These are phyloP conservation scores for Embiotoca jacksoni DNA, from an alignment of 2,113 vertebrate genomes.

Conservation along the genomic window DNA sequence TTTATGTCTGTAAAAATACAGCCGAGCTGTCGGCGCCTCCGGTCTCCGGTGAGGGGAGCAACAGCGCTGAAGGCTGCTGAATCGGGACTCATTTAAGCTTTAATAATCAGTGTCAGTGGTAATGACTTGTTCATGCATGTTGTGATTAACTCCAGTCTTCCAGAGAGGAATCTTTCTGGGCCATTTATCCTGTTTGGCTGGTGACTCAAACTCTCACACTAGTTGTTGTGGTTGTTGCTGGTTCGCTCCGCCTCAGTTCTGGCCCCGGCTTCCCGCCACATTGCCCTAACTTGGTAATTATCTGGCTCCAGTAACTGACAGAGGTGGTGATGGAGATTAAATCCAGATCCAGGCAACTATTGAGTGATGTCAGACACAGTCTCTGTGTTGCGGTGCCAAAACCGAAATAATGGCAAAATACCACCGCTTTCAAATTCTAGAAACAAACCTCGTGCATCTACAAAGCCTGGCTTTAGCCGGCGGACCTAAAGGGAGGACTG, in stretches of 20 bases:
- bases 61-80: too few species aligned
- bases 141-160: too few species aligned
- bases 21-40: too few species aligned
- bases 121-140: too few species aligned
- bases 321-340: background rate
- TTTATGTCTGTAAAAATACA: too few species aligned
- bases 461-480: background rate
- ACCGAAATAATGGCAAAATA: constrained; percentile 34
- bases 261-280: background rate
- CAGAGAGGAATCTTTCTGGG: too few species aligned
- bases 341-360: constrained; percentile 12
- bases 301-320: background rate
- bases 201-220: too few species aligned
- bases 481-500: background rate
- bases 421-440: constrained; percentile 14
- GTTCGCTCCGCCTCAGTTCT: background rate
- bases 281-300: background rate
- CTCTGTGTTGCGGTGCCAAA: constrained; percentile 13
- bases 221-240: background rate
- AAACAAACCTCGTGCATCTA: constrained; percentile 12
- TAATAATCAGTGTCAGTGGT: too few species aligned
- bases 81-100: too few species aligned
- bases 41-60: too few species aligned
- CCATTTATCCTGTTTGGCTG: too few species aligned
- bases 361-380: background rate